Conservation (phyloP, 2,888 invertebrate species). For the Chironomus tentans region DNA sequence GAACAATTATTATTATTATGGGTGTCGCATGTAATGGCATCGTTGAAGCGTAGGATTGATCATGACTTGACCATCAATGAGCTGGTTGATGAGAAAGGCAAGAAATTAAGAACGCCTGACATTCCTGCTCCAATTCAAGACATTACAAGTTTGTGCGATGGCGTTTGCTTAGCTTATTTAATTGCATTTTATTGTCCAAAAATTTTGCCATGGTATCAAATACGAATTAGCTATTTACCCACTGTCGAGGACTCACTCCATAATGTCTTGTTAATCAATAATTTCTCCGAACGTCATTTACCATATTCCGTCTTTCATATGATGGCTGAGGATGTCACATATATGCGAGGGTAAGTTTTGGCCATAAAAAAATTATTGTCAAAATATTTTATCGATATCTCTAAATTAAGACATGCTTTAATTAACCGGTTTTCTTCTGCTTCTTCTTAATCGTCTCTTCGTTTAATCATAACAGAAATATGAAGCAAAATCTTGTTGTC, state of each 20-base stretch:
- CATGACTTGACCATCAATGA: slow-evolving; percentile 42
- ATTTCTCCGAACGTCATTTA: slow-evolving; percentile 76
- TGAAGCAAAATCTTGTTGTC: slow-evolving; percentile 83
- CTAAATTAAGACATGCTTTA: neutral
- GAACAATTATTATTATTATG: slow-evolving; percentile 56
- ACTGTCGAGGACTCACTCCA: slow-evolving; percentile 67
- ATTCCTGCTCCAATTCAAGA: slow-evolving; percentile 61
- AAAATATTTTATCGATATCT: neutral
- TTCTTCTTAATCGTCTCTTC: neutral
- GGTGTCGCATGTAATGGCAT: slow-evolving; percentile 80
- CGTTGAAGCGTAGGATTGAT: slow-evolving; percentile 53
- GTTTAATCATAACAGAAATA: slow-evolving; percentile 55
- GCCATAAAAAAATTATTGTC: neutral
- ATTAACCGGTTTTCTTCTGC: neutral
- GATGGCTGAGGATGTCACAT: slow-evolving; percentile 91
- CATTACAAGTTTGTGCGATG: slow-evolving; percentile 83
- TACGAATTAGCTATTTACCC: slow-evolving; percentile 45
- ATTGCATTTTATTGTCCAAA: slow-evolving; percentile 86
- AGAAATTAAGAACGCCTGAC: slow-evolving; percentile 37
- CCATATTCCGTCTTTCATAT: slow-evolving; percentile 87
- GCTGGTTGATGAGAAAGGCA: slow-evolving; percentile 7
- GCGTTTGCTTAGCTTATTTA: slow-evolving; percentile 76
- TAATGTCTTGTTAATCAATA: slow-evolving; percentile 79
- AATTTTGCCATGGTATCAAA: slow-evolving; percentile 61
- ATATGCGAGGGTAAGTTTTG: slow-evolving; percentile 69